A percentile compares a stretch with the other conserved stretches of the same genome.
Conservation (phyloP, 2,113 vertebrate species). For the Stictonetta naevosa region DNA sequence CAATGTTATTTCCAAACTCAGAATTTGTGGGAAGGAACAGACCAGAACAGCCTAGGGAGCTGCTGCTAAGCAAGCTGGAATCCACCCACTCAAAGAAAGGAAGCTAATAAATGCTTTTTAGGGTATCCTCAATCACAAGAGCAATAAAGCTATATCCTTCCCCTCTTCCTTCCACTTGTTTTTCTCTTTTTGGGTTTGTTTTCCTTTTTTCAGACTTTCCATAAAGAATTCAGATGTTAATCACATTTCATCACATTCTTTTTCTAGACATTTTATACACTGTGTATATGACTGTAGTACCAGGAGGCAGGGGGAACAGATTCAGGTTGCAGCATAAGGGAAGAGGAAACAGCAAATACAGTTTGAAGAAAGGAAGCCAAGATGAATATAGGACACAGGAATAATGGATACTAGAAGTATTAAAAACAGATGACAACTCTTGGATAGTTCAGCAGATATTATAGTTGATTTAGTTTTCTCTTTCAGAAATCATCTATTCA, state of each 20-base stretch:
- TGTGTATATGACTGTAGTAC: background rate
- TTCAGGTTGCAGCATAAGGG: background rate
- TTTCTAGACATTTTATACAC: background rate
- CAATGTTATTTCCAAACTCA: background rate
- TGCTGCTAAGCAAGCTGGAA: background rate
- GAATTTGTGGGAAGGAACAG: rapidly evolving
- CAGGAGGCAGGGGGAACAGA: too few species aligned
- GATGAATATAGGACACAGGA: background rate
- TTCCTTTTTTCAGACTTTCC: background rate
- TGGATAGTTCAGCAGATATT: background rate
- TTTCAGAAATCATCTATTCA: background rate
- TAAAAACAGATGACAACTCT: background rate
- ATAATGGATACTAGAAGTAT: background rate
- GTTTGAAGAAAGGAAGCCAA: background rate
- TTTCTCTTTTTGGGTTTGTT: background rate
- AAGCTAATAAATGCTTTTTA: background rate
- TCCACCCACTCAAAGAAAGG: background rate
- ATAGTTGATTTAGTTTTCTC: background rate
- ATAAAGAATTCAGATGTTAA: background rate
- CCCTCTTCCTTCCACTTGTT: background rate
- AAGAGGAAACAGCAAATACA: background rate
- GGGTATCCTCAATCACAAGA: background rate
- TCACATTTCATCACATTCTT: background rate
- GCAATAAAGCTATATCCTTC: background rate
- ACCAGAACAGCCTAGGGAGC: background rate